These are phyloP conservation scores for Clarias magur DNA, from an alignment of 2,113 vertebrate genomes.

Conservation along the genomic window DNA sequence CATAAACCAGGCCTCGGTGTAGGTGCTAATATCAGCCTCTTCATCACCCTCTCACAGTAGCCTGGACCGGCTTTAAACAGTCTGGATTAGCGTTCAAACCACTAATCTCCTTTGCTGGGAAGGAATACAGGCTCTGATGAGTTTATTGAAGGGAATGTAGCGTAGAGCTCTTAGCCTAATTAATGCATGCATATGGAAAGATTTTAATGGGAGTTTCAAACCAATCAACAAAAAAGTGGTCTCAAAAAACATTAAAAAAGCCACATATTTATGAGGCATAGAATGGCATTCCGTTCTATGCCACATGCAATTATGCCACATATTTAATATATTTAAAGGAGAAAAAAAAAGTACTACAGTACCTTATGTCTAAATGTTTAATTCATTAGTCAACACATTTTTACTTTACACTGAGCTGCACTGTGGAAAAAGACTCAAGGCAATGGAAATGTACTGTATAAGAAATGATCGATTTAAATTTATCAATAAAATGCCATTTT, in stretches of 20 bases:
- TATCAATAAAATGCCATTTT: constrained; percentile 67
- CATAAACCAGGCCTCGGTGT: constrained; percentile 21
- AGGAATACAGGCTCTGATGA: constrained; percentile 34
- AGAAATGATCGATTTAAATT: neutral
- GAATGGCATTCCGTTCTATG: too few relatives aligned
- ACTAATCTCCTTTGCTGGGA: constrained; percentile 4
- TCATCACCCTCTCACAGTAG: neutral
- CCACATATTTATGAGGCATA: too few relatives aligned
- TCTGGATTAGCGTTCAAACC: constrained; percentile 33
- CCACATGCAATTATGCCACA: neutral
- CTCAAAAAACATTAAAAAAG: neutral
- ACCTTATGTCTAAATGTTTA: neutral
- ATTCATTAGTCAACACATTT: neutral
- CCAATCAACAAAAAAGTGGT: neutral
- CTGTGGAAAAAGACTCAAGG: neutral
- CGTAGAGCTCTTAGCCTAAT: neutral
- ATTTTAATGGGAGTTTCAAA: neutral
- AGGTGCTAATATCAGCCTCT: constrained; percentile 42
- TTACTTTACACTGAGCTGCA: neutral
- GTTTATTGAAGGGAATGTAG: neutral
- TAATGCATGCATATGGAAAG: constrained; percentile 2
- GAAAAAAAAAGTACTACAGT: neutral
- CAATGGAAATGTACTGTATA: neutral
- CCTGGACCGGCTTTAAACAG: constrained; percentile 12
- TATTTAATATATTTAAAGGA: neutral